phyloP scores from a whole-genome alignment of 2,113 vertebrate genomes.

The Alosa alosa region DNA sequence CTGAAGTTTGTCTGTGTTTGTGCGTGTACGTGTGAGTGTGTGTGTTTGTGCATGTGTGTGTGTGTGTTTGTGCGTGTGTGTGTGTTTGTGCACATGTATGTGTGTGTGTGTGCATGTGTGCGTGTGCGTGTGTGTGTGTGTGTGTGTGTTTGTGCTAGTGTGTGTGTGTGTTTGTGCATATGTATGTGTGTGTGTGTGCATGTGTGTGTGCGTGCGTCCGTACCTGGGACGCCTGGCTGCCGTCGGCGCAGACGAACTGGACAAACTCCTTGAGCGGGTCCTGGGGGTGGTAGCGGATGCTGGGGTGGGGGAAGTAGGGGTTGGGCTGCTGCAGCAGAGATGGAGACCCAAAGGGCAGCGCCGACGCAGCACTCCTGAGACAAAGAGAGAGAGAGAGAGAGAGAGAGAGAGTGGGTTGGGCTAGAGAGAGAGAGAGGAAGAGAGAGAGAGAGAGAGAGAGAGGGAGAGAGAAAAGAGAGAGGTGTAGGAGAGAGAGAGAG shows the following conservation, averaged over 20 bases:
- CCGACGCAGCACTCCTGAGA: constrained; percentile 87
- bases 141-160: neutral
- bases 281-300: constrained; percentile 96
- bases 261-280: constrained; percentile 95
- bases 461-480: constrained; percentile 15
- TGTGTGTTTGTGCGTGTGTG: constrained; percentile 33
- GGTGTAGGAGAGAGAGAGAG: neutral
- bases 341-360: constrained; percentile 92
- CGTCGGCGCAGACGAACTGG: constrained; percentile 93
- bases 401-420: constrained; percentile 8
- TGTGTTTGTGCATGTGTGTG: constrained; percentile 13
- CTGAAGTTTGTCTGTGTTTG: neutral
- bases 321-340: constrained; percentile 97
- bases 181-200: neutral
- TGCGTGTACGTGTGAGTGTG: neutral
- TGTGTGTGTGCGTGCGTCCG: constrained; percentile 49
- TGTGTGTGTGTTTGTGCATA: constrained; percentile 40
- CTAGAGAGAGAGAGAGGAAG: too few species aligned
- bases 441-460: constrained; percentile 16
- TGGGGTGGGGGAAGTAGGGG: constrained; percentile 95
- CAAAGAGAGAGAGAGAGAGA: constrained; percentile 15
- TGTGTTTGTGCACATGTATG: constrained; percentile 27
- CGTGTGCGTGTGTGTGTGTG: neutral
- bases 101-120: constrained; percentile 4
- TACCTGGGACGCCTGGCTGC: constrained; percentile 89